Conservation (phyloP, 2,888 invertebrate genomes). For the Drosophila melanosoma region DNA sequence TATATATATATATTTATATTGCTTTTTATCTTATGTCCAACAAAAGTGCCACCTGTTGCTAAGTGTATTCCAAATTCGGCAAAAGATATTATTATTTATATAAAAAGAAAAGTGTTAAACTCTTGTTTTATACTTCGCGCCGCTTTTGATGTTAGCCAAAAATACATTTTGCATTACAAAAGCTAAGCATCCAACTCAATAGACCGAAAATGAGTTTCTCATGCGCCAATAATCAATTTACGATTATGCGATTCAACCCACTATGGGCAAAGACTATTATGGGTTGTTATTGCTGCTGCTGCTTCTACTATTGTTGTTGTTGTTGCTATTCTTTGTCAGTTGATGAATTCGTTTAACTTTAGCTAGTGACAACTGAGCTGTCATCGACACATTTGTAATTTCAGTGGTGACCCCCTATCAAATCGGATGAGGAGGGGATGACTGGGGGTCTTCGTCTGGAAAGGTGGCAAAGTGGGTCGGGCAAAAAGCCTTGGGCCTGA, state of each 20-base stretch:
- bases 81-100: background rate
- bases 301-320: background rate
- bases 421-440: background rate
- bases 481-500: conserved; percentile 63
- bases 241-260: conserved; percentile 41
- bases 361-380: conserved; percentile 72
- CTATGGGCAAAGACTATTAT: conserved; percentile 44
- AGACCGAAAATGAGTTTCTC: conserved; percentile 50
- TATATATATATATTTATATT: background rate
- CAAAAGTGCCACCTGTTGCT: background rate
- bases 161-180: conserved; percentile 56
- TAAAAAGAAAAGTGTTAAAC: conserved; percentile 5
- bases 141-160: conserved; percentile 54
- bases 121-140: conserved; percentile 26
- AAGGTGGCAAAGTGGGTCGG: conserved; percentile 54
- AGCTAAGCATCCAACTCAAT: conserved; percentile 34
- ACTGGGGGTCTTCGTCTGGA: conserved; percentile 18
- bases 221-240: conserved; percentile 72
- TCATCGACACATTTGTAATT: conserved; percentile 76
- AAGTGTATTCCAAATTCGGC: conserved; percentile 12
- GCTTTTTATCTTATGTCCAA: background rate
- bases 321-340: conserved; percentile 19
- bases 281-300: conserved; percentile 14
- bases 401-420: conserved; percentile 40
- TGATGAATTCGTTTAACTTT: conserved; percentile 69